A percentile compares a stretch with the other conserved stretches of the same genome.
Evolutionary conservation across 1,140 invertebrate genomes (phyloP).

Genomic region (Ips nitidus): DNA sequence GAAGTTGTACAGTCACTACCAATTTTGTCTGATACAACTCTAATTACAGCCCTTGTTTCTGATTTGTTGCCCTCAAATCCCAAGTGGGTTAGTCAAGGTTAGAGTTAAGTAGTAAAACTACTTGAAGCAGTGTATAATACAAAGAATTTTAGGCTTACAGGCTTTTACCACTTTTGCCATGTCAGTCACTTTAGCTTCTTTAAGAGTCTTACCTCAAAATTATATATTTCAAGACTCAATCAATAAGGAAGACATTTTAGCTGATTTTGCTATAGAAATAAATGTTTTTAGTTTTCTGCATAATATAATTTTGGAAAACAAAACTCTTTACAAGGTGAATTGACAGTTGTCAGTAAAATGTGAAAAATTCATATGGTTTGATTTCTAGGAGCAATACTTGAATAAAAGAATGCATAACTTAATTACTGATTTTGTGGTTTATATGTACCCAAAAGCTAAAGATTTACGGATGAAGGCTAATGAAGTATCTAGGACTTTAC

Average conservation of each 20-base stretch:
- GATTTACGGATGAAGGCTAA: slow-evolving; percentile 82
- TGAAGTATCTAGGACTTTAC: slow-evolving; percentile 81
- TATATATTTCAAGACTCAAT: slow-evolving; percentile 50
- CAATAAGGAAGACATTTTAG: slow-evolving; percentile 75
- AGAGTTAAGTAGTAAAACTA: neutral
- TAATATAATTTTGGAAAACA: slow-evolving; percentile 70
- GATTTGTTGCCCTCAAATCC: slow-evolving; percentile 58
- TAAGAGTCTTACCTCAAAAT: slow-evolving; percentile 63
- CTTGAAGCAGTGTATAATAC: no score
- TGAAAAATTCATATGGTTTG: no score
- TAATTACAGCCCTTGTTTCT: slow-evolving; percentile 58
- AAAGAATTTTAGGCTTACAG: slow-evolving; percentile 59
- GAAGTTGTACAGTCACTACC: slow-evolving; percentile 73
- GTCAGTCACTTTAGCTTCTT: slow-evolving; percentile 75
- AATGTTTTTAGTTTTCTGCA: slow-evolving; percentile 80
- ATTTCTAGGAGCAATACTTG: slow-evolving; percentile 80
- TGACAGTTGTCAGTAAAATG: no score
- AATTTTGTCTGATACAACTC: slow-evolving; percentile 67
- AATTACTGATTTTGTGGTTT: slow-evolving; percentile 89
- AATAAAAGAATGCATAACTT: slow-evolving; percentile 80
- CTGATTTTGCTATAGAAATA: slow-evolving; percentile 75
- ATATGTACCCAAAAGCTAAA: slow-evolving; percentile 90
- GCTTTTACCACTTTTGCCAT: slow-evolving; percentile 78
- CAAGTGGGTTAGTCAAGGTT: slow-evolving; percentile 60
- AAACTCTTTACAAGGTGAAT: slow-evolving; percentile 60